Evolutionary conservation across 2,797 vertebrate species (phyloP).

Genomic region (Sebastes hubbsi): DNA sequence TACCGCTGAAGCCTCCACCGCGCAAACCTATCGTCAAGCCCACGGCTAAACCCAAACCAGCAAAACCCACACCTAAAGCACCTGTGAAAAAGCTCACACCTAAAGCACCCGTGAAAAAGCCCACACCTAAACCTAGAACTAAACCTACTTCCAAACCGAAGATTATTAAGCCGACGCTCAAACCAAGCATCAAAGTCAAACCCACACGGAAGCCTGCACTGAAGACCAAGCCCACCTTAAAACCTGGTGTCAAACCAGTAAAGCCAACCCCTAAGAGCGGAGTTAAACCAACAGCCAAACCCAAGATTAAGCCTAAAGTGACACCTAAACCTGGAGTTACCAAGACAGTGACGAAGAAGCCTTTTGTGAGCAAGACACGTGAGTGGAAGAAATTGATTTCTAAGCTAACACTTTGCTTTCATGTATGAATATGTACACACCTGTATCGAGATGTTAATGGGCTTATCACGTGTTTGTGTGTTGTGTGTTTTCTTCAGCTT

Average conservation of each 20-base stretch:
- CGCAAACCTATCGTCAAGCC: slow-evolving; percentile 59
- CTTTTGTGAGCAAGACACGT: slow-evolving; percentile 71
- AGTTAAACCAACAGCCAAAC: slow-evolving; percentile 66
- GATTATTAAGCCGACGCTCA: slow-evolving; percentile 59
- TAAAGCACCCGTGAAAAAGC: slow-evolving; percentile 57
- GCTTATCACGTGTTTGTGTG: neutral
- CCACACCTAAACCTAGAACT: slow-evolving; percentile 45
- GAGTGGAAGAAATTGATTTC: slow-evolving; percentile 39
- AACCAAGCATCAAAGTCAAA: slow-evolving; percentile 53
- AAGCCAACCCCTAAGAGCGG: slow-evolving; percentile 57
- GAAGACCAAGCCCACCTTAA: slow-evolving; percentile 58
- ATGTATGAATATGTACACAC: neutral
- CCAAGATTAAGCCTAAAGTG: slow-evolving; percentile 56
- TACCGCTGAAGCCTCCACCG: slow-evolving; percentile 43
- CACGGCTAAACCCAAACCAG: slow-evolving; percentile 33
- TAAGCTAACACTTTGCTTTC: neutral
- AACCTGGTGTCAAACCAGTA: slow-evolving; percentile 49
- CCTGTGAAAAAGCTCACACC: slow-evolving; percentile 50
- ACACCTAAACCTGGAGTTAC: slow-evolving; percentile 55
- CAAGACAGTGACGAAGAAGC: slow-evolving; percentile 69
- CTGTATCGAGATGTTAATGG: neutral
- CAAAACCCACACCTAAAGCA: slow-evolving; percentile 61
- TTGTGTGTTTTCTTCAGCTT: slow-evolving; percentile 63
- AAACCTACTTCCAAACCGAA: slow-evolving; percentile 55
- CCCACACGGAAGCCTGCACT: slow-evolving; percentile 54